A percentile compares a stretch with the other conserved stretches of the same genome.
Evolutionary conservation across 2,888 invertebrate species (phyloP).

Genomic region (Sesia bembeciformis): DNA sequence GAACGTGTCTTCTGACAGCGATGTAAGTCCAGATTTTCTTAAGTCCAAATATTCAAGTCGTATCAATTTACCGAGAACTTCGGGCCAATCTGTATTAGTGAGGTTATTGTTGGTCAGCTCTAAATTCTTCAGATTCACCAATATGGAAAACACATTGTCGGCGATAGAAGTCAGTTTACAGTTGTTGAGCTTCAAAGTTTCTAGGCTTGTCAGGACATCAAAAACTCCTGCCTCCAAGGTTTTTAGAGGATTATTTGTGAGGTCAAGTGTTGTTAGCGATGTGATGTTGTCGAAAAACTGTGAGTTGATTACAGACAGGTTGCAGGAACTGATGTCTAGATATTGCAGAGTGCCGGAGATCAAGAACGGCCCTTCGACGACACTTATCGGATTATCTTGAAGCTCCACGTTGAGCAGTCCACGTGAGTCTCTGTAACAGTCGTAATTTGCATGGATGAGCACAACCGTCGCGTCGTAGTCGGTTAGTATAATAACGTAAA

Average conservation of each 20-base stretch:
- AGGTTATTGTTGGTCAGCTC: conserved; percentile 77
- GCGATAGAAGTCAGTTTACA: conserved; percentile 77
- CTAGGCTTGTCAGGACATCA: conserved; percentile 77
- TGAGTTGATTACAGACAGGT: conserved; percentile 71
- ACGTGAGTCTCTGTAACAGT: conserved; percentile 75
- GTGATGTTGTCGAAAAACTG: conserved; percentile 80
- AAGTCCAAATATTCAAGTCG: conserved; percentile 79
- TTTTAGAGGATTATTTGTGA: conserved; percentile 79
- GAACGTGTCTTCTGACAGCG: conserved; percentile 78
- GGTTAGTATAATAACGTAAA: too few relatives aligned
- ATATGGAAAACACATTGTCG: conserved; percentile 70
- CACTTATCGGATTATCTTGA: conserved; percentile 78
- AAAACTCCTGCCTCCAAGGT: conserved; percentile 74
- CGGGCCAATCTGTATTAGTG: conserved; percentile 74
- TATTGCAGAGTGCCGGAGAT: conserved; percentile 78
- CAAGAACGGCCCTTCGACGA: conserved; percentile 78
- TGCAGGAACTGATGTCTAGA: conserved; percentile 79
- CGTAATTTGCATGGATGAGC: too few relatives aligned
- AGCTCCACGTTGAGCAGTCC: conserved; percentile 81
- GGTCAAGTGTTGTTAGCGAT: conserved; percentile 78
- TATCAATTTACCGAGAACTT: conserved; percentile 73
- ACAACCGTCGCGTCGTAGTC: too few relatives aligned
- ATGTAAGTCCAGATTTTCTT: conserved; percentile 74
- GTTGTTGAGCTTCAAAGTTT: conserved; percentile 77
- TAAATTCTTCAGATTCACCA: conserved; percentile 76